These are phyloP conservation scores for Acleris literana DNA, from an alignment of 2,888 invertebrate species.

Conservation along the genomic window DNA sequence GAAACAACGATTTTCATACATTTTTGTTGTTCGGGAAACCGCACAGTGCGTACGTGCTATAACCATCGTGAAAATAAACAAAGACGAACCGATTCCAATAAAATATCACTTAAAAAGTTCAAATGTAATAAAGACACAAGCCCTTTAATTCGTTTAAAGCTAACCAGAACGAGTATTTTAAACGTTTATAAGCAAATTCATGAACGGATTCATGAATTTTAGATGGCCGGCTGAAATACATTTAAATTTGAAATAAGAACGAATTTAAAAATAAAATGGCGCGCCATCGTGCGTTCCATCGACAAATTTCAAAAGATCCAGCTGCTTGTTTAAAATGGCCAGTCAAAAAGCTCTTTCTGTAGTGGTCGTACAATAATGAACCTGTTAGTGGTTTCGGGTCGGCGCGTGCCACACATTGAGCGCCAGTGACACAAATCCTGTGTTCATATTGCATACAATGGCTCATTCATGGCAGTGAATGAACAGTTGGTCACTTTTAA, in stretches of 20 bases:
- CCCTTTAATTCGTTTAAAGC: not conserved
- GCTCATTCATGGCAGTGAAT: too few relatives aligned
- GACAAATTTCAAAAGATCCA: constrained; percentile 43
- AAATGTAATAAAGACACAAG: not conserved
- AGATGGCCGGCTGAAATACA: constrained; percentile 45
- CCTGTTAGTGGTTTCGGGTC: constrained; percentile 58
- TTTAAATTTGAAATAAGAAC: constrained; percentile 47
- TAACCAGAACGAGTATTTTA: too few relatives aligned
- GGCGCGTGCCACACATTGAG: constrained; percentile 52
- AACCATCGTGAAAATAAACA: too few relatives aligned
- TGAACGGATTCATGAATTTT: constrained; percentile 41
- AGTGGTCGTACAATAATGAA: constrained; percentile 50
- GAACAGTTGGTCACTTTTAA: constrained; percentile 34
- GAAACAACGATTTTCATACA: too few relatives aligned
- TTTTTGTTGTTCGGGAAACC: too few relatives aligned
- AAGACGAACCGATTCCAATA: too few relatives aligned
- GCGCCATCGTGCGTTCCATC: constrained; percentile 42
- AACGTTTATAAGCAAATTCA: constrained; percentile 1
- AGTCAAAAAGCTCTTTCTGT: constrained; percentile 44
- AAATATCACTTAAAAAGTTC: too few relatives aligned
- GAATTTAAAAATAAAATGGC: constrained; percentile 55
- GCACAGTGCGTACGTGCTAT: too few relatives aligned
- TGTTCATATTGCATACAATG: too few relatives aligned
- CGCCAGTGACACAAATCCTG: too few relatives aligned
- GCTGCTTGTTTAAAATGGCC: not conserved